Conservation (phyloP, 2,888 invertebrate genomes). For the Troides helena region DNA sequence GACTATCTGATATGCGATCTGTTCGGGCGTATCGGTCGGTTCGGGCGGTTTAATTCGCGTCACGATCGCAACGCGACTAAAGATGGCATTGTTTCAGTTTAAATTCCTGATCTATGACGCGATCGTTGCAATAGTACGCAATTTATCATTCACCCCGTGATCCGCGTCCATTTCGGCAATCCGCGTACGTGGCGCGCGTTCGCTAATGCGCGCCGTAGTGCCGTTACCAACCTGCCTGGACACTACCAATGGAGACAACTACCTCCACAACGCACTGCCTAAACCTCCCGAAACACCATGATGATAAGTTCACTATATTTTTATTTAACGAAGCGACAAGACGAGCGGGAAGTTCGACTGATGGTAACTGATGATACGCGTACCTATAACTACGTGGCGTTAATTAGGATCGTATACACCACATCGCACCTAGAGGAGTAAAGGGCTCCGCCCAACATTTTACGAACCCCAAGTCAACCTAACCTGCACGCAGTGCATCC, state of each 20-base stretch:
- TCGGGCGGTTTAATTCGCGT: conserved; percentile 45
- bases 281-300: too few species aligned
- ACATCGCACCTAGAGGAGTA: too few species aligned
- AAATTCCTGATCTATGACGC: conserved; percentile 72
- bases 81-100: conserved; percentile 73
- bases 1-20: conserved; percentile 28
- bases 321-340: too few species aligned
- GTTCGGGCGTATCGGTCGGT: conserved; percentile 13
- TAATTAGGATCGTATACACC: too few species aligned
- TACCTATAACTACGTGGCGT: too few species aligned
- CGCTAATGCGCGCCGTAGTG: conserved; percentile 25
- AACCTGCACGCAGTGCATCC: too few species aligned
- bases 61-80: conserved; percentile 55
- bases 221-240: conserved; percentile 17
- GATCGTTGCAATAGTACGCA: conserved; percentile 48
- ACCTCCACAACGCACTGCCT: too few species aligned
- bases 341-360: too few species aligned
- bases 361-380: too few species aligned
- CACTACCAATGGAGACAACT: background rate
- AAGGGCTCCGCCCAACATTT: too few species aligned
- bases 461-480: too few species aligned
- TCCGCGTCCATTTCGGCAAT: conserved; percentile 61
- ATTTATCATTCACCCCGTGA: conserved; percentile 52
- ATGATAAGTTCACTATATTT: too few species aligned
- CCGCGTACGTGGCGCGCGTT: conserved; percentile 29